These are phyloP conservation scores for Myathropa florea DNA, from an alignment of 2,888 invertebrate species.

Conservation along the genomic window DNA sequence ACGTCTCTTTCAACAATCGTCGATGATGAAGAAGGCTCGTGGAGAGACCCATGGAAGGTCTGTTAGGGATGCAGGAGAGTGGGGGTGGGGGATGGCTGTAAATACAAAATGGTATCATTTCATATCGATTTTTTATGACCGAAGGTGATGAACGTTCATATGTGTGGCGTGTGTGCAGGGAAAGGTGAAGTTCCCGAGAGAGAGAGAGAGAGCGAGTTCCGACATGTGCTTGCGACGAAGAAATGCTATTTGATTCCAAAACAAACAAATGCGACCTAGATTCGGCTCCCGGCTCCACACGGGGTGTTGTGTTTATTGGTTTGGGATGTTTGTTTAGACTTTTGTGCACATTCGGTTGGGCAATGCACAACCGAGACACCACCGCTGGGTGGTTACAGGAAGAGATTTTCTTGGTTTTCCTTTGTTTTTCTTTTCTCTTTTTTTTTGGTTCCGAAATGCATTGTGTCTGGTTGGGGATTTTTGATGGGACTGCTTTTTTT, in stretches of 20 bases:
- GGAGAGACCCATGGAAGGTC: conserved; percentile 8
- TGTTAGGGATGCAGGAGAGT: not conserved
- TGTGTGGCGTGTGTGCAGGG: not conserved
- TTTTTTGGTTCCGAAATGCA: not conserved
- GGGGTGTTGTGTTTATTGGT: conserved; percentile 47
- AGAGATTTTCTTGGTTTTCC: not conserved
- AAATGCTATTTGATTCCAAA: conserved; percentile 43
- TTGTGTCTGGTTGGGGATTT: not conserved
- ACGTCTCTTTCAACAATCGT: not conserved
- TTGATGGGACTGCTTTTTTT: not conserved
- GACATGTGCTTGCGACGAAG: not conserved
- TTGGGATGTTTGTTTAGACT: conserved; percentile 56
- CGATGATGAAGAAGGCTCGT: not conserved
- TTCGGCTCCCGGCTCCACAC: conserved; percentile 20
- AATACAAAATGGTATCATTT: conserved; percentile 23
- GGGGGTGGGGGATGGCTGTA: conserved; percentile 3
- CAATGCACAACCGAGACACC: conserved; percentile 2
- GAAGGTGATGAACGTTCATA: conserved; percentile 32
- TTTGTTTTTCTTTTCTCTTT: not conserved
- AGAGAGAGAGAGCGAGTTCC: too few species aligned
- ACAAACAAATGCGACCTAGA: conserved; percentile 61
- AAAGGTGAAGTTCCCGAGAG: too few species aligned
- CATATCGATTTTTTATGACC: conserved; percentile 33
- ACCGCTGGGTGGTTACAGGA: conserved; percentile 1
- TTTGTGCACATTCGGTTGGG: conserved; percentile 34